Base-by-base conservation (phyloP, 2,113 vertebrate genomes). In the Balaeniceps rex region DNA sequence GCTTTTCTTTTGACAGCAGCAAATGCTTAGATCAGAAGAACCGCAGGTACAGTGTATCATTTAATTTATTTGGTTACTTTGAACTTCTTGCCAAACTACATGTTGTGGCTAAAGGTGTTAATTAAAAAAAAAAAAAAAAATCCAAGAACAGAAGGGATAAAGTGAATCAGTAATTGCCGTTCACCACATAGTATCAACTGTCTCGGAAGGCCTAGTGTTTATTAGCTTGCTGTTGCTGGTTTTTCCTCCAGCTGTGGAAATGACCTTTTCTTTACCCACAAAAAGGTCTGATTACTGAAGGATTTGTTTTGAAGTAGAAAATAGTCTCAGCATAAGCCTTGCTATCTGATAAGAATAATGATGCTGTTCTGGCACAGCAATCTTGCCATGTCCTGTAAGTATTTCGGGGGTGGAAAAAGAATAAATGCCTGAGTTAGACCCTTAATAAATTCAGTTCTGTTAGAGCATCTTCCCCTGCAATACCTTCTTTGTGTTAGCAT, bases 241-340 rank as follows among this genome's bases (percentile, higher is more conserved):
- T 95, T 96, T 96, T 91, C 54, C 57, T 93, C 44, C 85, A 90
- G 70, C 92, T 90, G 77, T 95, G 87, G 78, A 83, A 90, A 52
- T 93, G 75, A 87, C 69, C 42, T 91, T 95, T 94, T 72, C 89
- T 91, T 76, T 87, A 83, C 24, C 40, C 40, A 19, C 5, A 5
- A 65, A 87, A 88, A 85, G 63, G 49, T 90, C 57, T 91, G 78
- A 93, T 87, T 93, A 47, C 49, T 70, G 66, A 44, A 85, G 84
- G 82, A 90, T 91, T 91, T 93, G 46, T 95, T 95, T 77, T 95
- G 82, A 95, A 91, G 63, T 40, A 83, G 84, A 65, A 95, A 69
- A 68, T 87, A 71, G 40, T 94, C 57, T 61, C 75, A 49, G 36
- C 54, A 6, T 72, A 88, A 87, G 52, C 58, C 19, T 77, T 96